phyloP scores from a whole-genome alignment of 2,113 vertebrate genomes.

The Ciconia boyciana region DNA sequence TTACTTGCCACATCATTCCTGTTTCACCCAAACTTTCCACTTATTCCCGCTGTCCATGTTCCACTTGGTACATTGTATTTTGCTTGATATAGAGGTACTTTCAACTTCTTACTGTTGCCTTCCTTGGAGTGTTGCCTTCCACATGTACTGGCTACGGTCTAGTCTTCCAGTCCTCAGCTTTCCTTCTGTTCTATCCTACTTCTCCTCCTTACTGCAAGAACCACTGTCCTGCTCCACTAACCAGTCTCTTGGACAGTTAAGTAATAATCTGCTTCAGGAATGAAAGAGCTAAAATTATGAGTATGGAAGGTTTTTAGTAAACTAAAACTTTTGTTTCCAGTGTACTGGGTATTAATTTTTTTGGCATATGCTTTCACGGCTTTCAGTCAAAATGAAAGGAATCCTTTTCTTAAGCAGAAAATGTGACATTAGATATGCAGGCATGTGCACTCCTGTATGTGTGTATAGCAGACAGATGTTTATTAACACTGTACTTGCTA shows the following conservation, averaged over 20 bases:
- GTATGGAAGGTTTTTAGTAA: not conserved
- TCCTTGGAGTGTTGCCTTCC: not conserved
- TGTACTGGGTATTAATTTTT: not conserved
- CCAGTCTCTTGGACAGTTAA: not conserved
- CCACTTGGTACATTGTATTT: not conserved
- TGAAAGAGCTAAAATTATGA: not conserved
- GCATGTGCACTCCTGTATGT: not conserved
- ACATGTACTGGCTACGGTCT: not conserved
- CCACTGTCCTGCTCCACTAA: not conserved
- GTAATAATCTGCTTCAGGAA: not conserved
- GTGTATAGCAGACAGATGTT: not conserved
- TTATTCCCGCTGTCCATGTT: not conserved
- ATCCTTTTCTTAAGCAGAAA: not conserved
- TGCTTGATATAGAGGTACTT: not conserved
- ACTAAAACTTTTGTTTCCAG: not conserved
- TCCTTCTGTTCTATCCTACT: not conserved
- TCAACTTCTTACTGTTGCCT: not conserved
- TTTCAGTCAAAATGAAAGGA: not conserved
- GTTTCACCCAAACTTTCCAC: not conserved
- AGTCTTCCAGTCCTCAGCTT: not conserved
- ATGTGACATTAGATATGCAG: not conserved
- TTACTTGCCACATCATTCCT: not conserved
- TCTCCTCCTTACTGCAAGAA: not conserved
- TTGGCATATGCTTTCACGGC: not conserved
- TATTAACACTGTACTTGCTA: not conserved